Conservation (phyloP, 2,113 vertebrate genomes). For the Antechinus flavipes region DNA sequence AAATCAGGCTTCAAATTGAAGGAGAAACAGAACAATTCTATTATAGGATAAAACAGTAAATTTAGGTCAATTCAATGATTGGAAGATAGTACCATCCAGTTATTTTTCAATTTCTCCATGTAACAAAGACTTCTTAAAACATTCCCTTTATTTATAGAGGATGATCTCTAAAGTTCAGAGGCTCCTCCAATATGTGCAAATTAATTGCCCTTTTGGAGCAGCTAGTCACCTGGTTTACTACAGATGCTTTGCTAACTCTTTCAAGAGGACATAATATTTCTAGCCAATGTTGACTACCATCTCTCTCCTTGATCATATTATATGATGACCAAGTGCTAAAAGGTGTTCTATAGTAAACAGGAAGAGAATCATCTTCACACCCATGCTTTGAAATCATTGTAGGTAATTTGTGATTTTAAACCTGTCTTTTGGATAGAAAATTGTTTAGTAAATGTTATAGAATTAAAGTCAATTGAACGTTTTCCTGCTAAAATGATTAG, state of each 20-base stretch:
- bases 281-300: no score
- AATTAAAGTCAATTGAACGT: conserved; percentile 28
- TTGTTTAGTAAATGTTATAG: conserved; percentile 48
- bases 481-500: not conserved
- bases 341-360: no score
- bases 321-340: no score
- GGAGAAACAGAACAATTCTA: conserved; percentile 5
- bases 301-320: no score
- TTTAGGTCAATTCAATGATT: not conserved
- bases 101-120: not conserved
- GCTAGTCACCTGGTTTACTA: not conserved
- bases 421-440: conserved; percentile 24
- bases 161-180: conserved; percentile 11
- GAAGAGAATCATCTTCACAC: not conserved
- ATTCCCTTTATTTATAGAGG: not conserved
- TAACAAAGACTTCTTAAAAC: not conserved
- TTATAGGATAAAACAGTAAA: not conserved
- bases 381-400: not conserved
- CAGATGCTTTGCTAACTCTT: not conserved
- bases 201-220: not conserved
- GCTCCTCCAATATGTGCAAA: not conserved
- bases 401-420: conserved; percentile 24
- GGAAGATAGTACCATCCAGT: not conserved
- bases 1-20: conserved; percentile 10
- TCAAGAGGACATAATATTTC: not conserved